Percentiles rank a stretch among this genome's conserved stretches.
Conservation (phyloP, 2,797 vertebrate species). For the Sitta carolinensis region DNA sequence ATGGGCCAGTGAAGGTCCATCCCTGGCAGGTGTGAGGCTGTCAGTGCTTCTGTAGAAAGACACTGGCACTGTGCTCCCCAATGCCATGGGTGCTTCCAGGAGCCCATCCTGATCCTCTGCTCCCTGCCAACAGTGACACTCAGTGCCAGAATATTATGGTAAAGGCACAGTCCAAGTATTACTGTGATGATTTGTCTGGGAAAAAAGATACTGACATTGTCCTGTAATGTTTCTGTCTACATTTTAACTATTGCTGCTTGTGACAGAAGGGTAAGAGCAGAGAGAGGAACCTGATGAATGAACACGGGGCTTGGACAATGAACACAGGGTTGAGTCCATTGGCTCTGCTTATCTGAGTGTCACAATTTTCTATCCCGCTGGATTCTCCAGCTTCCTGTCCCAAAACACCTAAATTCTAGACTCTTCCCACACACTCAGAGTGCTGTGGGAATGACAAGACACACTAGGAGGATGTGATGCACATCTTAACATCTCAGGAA, state of each 20-base stretch:
- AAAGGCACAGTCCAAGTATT: not conserved
- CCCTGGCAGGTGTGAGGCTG: not conserved
- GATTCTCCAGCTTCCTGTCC: not conserved
- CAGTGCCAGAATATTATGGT: fast-evolving
- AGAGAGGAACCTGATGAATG: not conserved
- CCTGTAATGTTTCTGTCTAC: not conserved
- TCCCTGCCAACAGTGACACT: fast-evolving
- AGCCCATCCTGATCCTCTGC: not conserved
- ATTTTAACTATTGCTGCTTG: not conserved
- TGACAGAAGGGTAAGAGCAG: not conserved
- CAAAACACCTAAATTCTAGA: not conserved
- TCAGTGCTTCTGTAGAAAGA: fast-evolving
- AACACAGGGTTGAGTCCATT: not conserved
- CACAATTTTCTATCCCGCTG: not conserved
- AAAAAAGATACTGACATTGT: not conserved
- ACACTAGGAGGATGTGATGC: not conserved
- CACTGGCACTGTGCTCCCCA: fast-evolving
- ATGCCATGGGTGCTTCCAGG: not conserved
- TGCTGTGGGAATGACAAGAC: not conserved
- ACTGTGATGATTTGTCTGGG: not conserved
- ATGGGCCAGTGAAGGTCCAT: not conserved
- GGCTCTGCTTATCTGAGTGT: not conserved
- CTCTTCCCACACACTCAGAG: not conserved
- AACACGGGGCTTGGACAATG: not conserved
- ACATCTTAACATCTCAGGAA: not conserved